phyloP scores from a whole-genome alignment of 2,113 vertebrate genomes.

The Geococcyx californianus region DNA sequence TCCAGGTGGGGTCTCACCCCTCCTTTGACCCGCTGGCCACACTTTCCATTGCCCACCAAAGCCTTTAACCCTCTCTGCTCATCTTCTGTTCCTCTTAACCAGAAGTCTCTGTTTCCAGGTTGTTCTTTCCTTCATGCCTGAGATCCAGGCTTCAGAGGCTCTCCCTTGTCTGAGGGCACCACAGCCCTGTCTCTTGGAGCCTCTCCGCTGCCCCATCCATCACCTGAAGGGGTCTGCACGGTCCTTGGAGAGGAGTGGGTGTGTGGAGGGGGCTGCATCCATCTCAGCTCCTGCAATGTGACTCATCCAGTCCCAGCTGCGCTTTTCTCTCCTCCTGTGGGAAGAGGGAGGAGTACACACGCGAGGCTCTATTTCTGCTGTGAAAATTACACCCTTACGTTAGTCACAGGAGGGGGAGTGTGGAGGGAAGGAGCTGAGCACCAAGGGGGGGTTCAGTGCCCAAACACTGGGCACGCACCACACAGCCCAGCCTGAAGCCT shows the following conservation, averaged over 20 bases:
- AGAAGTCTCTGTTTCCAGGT: not conserved
- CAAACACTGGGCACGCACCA: rapidly evolving
- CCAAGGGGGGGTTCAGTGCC: not conserved
- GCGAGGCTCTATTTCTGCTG: not conserved
- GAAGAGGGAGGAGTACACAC: not conserved
- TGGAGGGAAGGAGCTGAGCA: not conserved
- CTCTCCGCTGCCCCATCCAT: not conserved
- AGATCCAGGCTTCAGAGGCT: not conserved
- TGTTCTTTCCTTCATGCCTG: not conserved
- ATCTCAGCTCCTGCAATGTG: not conserved
- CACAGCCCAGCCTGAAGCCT: not conserved
- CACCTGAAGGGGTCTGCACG: not conserved
- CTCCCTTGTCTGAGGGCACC: not conserved
- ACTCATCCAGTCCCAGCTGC: slow-evolving; percentile 56
- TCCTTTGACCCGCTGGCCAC: too few species aligned
- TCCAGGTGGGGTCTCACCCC: too few species aligned
- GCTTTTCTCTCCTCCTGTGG: not conserved
- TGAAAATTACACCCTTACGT: not conserved
- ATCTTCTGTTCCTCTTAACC: not conserved
- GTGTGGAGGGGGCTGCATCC: not conserved
- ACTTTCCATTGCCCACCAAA: not conserved
- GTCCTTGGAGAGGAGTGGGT: not conserved
- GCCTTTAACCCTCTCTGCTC: not conserved
- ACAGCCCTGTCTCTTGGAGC: not conserved
- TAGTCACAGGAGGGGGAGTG: not conserved